Percentiles rank a stretch among this genome's conserved stretches.
Conservation (phyloP, 2,113 vertebrate genomes). For the Dryoscopus gambensis region DNA sequence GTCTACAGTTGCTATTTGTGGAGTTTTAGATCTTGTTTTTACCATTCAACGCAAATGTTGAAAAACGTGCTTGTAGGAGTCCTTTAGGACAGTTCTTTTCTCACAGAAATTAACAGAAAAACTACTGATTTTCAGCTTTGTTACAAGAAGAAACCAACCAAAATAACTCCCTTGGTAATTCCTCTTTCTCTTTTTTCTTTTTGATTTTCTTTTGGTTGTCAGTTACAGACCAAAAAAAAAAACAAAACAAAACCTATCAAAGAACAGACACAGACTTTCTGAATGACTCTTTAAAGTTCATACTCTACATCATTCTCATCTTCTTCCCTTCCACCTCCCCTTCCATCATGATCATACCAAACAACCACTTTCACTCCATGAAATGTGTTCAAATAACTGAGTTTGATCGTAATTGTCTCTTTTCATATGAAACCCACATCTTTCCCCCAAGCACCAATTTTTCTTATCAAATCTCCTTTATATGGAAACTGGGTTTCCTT, state of each 20-base stretch:
- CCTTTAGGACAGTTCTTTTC: background rate
- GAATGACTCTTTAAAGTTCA: conserved; percentile 13
- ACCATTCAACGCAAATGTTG: conserved; percentile 17
- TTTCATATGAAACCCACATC: background rate
- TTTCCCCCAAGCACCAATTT: background rate
- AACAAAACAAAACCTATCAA: background rate
- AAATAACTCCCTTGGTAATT: background rate
- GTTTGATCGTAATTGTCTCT: background rate
- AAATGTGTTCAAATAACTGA: background rate
- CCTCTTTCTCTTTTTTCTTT: background rate
- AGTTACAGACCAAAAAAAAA: background rate
- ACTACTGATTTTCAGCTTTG: background rate
- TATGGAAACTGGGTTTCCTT: background rate
- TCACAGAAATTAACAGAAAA: conserved; percentile 22
- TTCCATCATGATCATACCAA: background rate
- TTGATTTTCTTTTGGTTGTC: background rate
- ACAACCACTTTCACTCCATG: background rate
- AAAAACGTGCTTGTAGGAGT: conserved; percentile 18
- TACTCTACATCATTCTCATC: background rate
- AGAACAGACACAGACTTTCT: background rate
- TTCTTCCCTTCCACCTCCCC: background rate
- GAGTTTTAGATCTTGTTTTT: conserved; percentile 10
- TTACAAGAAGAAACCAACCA: background rate
- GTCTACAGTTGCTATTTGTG: conserved; percentile 31
- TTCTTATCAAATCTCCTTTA: background rate